Evolutionary conservation across 37 sponge, comb jelly and placozoan genomes (phyloP).

Genomic region (Petrosia ficiformis): DNA sequence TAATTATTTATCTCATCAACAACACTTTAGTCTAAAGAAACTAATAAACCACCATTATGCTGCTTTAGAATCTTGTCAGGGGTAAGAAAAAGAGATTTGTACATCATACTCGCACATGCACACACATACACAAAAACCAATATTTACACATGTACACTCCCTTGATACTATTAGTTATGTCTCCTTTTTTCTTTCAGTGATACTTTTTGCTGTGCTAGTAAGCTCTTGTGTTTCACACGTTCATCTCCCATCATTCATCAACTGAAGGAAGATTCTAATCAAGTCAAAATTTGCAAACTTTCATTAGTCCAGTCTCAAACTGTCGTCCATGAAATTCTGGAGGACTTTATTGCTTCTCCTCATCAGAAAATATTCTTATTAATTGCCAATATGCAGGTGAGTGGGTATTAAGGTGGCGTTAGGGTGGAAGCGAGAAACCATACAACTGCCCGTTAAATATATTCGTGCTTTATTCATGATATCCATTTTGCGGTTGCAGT

Average conservation of each 20-base stretch:
- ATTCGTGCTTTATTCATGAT: no score
- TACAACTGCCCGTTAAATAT: no score
- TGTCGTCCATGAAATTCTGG: slow-evolving; percentile 32
- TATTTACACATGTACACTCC: neutral
- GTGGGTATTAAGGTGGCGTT: no score
- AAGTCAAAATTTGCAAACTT: slow-evolving; percentile 51
- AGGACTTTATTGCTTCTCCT: slow-evolving; percentile 37
- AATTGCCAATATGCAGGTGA: slow-evolving; percentile 46
- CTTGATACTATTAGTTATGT: no score
- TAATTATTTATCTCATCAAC: slow-evolving; percentile 73
- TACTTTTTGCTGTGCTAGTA: slow-evolving; percentile 30
- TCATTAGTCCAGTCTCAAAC: slow-evolving; percentile 47
- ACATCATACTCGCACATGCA: no score
- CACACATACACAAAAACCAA: neutral
- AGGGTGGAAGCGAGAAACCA: no score
- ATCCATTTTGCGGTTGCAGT: no score
- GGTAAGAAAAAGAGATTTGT: slow-evolving; percentile 21
- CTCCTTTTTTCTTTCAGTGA: neutral
- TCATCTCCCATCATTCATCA: slow-evolving; percentile 76
- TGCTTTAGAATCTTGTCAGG: slow-evolving; percentile 7
- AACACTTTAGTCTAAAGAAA: slow-evolving; percentile 79
- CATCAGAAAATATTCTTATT: slow-evolving; percentile 19
- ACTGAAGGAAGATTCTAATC: slow-evolving; percentile 29
- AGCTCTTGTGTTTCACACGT: slow-evolving; percentile 83
- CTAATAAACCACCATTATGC: slow-evolving; percentile 32